Percentiles rank a stretch among this genome's conserved stretches.
phyloP scores from a whole-genome alignment of 2,113 vertebrate genomes.

The pig (Sus scrofa) region DNA sequence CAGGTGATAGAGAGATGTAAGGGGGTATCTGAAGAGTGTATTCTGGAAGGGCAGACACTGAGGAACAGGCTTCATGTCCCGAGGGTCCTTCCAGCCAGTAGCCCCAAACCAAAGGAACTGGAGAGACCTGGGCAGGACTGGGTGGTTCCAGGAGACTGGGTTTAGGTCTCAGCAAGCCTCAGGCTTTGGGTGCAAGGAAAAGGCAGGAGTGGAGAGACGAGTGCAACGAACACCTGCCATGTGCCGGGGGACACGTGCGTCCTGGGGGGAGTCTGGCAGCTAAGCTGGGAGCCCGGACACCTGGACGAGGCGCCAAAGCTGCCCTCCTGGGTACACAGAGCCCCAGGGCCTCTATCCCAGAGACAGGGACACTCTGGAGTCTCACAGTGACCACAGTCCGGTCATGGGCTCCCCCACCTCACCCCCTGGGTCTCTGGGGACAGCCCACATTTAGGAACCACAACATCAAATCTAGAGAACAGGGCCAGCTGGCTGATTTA shows the following conservation, averaged over 20 bases:
- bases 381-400: neutral
- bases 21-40: neutral
- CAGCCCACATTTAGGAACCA: slow-evolving; percentile 38
- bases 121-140: neutral
- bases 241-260: accelerated
- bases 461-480: slow-evolving; percentile 57
- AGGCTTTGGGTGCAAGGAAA: neutral
- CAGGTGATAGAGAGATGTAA: neutral
- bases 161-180: neutral
- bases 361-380: neutral
- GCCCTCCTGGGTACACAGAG: no score
- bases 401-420: neutral
- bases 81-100: neutral
- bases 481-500: slow-evolving; percentile 42
- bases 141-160: neutral
- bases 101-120: neutral
- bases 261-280: neutral
- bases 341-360: neutral
- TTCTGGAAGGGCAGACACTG: neutral
- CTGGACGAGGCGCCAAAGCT: neutral
- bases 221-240: neutral
- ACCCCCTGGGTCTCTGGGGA: neutral
- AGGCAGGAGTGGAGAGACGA: neutral
- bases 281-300: neutral
- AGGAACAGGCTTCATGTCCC: neutral